These are phyloP conservation scores for Okapia johnstoni DNA, from an alignment of 2,113 vertebrate genomes.

Conservation along the genomic window DNA sequence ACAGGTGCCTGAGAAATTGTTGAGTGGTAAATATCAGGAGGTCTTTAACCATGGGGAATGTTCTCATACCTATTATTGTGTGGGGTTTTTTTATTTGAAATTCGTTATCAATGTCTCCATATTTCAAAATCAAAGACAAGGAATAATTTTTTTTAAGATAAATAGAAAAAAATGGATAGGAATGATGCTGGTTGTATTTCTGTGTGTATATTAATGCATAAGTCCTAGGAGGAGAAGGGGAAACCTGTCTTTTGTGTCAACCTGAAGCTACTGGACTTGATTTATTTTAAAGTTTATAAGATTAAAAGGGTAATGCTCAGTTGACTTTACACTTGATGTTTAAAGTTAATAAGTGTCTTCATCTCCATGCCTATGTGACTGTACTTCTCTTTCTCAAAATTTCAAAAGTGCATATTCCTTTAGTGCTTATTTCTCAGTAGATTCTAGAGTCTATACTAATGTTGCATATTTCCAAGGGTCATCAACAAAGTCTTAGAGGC, in stretches of 20 bases:
- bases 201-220: not conserved
- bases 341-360: slow-evolving; percentile 21
- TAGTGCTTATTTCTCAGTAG: not conserved
- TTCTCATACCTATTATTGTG: not conserved
- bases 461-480: not conserved
- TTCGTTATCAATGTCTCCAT: not conserved
- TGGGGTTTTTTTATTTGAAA: not conserved
- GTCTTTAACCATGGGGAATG: not conserved
- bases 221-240: not conserved
- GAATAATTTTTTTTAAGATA: not conserved
- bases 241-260: not conserved
- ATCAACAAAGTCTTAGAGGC: not conserved
- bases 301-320: not conserved
- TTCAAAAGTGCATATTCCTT: slow-evolving; percentile 14
- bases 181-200: not conserved
- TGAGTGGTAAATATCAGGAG: not conserved
- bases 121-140: not conserved
- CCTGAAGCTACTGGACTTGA: not conserved
- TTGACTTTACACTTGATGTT: not conserved
- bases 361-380: not conserved
- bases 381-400: not conserved
- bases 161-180: not conserved
- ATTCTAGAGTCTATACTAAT: not conserved
- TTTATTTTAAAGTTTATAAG: not conserved
- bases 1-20: slow-evolving; percentile 4